Percentiles rank a stretch among this genome's conserved stretches.
Conservation (phyloP, 2,797 vertebrate species). For the Tolypeutes matacus region DNA sequence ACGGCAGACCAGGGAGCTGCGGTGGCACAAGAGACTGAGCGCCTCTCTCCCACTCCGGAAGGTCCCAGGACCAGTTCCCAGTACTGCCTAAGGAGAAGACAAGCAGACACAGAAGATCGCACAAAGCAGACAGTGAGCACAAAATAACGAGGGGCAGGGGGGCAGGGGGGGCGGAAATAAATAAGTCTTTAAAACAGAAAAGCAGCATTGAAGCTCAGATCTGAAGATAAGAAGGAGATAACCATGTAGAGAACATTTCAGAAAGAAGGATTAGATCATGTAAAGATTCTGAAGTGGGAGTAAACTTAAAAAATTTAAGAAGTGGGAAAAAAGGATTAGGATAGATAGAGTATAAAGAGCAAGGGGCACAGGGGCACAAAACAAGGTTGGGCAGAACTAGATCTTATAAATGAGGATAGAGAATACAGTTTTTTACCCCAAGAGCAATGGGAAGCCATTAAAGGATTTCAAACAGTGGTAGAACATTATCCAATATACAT, state of each 20-base stretch:
- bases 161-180: too few species aligned
- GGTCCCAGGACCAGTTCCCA: too few species aligned
- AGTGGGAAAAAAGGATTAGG: neutral
- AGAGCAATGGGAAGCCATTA: neutral
- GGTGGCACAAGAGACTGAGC: too few species aligned
- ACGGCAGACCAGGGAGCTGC: too few species aligned
- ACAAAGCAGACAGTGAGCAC: too few species aligned
- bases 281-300: constrained; percentile 3
- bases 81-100: too few species aligned
- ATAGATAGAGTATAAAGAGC: neutral
- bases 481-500: neutral
- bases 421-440: constrained; percentile 15
- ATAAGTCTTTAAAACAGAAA: too few species aligned
- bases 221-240: neutral
- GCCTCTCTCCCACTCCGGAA: too few species aligned
- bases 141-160: too few species aligned
- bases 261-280: neutral
- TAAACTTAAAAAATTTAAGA: neutral
- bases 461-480: neutral
- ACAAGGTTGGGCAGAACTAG: neutral
- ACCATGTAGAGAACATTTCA: neutral
- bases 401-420: neutral
- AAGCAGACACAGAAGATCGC: too few species aligned
- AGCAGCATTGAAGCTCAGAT: neutral
- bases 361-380: neutral